Percentiles rank a stretch among this genome's conserved stretches.
Conservation (phyloP, 2,888 invertebrate genomes). For the Argyra leucocephala region DNA sequence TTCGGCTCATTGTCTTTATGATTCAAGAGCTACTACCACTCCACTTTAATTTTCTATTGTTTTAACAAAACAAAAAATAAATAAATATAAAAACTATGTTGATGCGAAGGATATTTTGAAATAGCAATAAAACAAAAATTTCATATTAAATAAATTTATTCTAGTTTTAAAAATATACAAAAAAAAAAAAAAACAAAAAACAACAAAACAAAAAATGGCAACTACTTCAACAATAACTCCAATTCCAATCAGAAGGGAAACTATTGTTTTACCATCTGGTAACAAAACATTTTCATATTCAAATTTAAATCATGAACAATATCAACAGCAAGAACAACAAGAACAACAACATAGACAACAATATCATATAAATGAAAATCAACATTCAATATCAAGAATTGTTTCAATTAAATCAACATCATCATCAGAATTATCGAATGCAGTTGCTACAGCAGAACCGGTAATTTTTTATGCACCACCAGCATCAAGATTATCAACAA, state of each 20-base stretch:
- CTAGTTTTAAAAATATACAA: neutral
- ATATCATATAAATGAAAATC: neutral
- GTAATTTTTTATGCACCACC: slow-evolving; percentile 44
- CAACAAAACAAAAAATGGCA: neutral
- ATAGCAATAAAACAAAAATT: neutral
- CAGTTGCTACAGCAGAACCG: slow-evolving; percentile 34
- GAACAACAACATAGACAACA: neutral
- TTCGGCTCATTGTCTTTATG: neutral
- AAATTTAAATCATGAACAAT: neutral
- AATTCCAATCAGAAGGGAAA: neutral
- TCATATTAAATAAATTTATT: neutral
- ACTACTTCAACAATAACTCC: neutral
- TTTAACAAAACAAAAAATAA: neutral
- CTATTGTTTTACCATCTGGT: neutral
- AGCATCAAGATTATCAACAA: slow-evolving; percentile 27
- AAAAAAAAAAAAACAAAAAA: neutral
- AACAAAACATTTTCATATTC: neutral
- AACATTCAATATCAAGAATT: neutral
- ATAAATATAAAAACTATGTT: neutral
- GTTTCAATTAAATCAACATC: neutral
- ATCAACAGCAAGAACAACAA: neutral
- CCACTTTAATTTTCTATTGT: neutral
- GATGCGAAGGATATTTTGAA: neutral
- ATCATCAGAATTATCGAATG: slow-evolving; percentile 10
- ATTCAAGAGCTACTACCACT: neutral